Evolutionary conservation across 2,797 vertebrate genomes (phyloP).

Genomic region (Centropyge bicolor): DNA sequence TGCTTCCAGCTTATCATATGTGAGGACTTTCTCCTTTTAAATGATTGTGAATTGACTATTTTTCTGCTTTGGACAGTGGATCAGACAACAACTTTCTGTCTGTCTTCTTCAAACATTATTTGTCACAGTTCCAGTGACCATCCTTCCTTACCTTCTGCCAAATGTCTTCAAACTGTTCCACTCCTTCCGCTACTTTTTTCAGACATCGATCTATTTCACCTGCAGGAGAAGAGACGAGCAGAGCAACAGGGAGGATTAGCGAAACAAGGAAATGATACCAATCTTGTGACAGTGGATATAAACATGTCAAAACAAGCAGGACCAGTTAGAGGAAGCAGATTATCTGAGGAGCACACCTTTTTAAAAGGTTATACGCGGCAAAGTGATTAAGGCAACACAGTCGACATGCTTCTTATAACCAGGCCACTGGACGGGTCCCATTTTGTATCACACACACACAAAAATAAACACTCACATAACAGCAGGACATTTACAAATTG

Average conservation of each 20-base stretch:
- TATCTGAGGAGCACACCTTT: neutral
- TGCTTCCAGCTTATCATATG: neutral
- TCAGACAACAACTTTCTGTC: neutral
- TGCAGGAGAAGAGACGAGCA: constrained; percentile 43
- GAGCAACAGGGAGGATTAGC: neutral
- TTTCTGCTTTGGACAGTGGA: neutral
- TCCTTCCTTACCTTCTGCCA: constrained; percentile 90
- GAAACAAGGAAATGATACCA: rapidly evolving
- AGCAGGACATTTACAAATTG: constrained; percentile 23
- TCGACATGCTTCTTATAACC: neutral
- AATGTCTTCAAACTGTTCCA: constrained; percentile 95
- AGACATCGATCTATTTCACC: constrained; percentile 95
- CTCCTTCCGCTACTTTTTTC: constrained; percentile 94
- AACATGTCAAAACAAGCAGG: neutral
- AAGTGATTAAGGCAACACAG: neutral
- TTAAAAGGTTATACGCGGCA: neutral
- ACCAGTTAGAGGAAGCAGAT: neutral
- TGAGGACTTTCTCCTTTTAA: neutral
- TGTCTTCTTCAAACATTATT: neutral
- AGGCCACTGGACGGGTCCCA: neutral
- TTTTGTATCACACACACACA: neutral
- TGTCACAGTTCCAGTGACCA: neutral
- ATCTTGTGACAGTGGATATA: rapidly evolving
- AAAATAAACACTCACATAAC: constrained; percentile 10
- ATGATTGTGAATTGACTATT: neutral